These are phyloP conservation scores for Aurelia aurita DNA, from an alignment of 30 jellyfish, hydroid and myxozoan genomes.

Conservation along the genomic window DNA sequence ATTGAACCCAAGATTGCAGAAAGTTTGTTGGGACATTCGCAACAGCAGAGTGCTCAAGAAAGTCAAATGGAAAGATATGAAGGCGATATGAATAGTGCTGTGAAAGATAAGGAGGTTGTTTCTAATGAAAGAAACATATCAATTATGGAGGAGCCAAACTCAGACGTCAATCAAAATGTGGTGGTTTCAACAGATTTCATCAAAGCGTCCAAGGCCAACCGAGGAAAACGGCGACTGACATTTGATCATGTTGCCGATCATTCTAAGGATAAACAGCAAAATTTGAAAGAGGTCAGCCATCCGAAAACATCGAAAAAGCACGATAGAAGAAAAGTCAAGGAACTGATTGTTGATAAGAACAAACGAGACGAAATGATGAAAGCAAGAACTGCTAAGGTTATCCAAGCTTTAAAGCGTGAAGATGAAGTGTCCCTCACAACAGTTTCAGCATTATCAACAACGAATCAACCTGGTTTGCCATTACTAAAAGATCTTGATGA, in stretches of 20 bases:
- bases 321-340: not conserved
- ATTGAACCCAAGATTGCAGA: not conserved
- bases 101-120: not conserved
- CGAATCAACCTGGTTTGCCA: not conserved
- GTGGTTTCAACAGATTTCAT: conserved; percentile 12
- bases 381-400: not conserved
- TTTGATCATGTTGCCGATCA: not conserved
- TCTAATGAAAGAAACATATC: not conserved
- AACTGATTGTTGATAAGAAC: not conserved
- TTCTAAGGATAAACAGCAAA: not conserved
- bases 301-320: not conserved
- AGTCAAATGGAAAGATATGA: not conserved
- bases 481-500: not conserved
- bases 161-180: conserved; percentile 23
- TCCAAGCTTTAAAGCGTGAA: not conserved
- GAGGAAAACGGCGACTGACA: conserved; percentile 4
- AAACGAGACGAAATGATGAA: not conserved
- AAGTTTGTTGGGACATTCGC: no score
- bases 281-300: not conserved
- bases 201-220: not conserved
- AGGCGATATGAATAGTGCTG: not conserved
- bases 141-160: not conserved
- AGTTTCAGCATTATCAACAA: conserved; percentile 36
- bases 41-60: not conserved
- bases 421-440: conserved; percentile 60